These are phyloP conservation scores for Cephus runcator DNA, from an alignment of 2,888 invertebrate genomes.

Conservation along the genomic window DNA sequence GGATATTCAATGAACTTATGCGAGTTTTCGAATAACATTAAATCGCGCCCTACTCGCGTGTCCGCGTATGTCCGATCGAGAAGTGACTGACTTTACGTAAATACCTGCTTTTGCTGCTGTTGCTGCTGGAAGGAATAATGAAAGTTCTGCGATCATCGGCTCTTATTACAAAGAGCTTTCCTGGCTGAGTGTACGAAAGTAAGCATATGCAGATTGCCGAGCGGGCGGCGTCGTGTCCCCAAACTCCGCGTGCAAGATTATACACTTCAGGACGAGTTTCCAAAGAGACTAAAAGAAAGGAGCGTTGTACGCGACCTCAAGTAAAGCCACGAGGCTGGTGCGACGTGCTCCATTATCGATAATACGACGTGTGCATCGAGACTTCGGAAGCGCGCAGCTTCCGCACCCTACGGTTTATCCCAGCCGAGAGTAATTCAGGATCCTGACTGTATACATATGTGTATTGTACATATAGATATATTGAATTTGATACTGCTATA, in stretches of 20 bases:
- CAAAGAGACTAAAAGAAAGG: slow-evolving; percentile 18
- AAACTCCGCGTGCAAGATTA: slow-evolving; percentile 55
- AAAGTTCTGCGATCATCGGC: background rate
- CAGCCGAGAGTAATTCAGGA: too few species aligned
- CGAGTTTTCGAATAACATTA: too few species aligned
- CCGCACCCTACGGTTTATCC: background rate
- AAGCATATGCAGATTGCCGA: slow-evolving; percentile 58
- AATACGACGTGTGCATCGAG: slow-evolving; percentile 51
- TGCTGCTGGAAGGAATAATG: too few species aligned
- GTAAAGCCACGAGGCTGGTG: slow-evolving; percentile 24
- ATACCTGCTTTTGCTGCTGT: too few species aligned
- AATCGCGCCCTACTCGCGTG: too few species aligned
- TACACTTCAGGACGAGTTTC: slow-evolving; percentile 52
- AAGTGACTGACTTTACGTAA: too few species aligned
- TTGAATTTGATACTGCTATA: too few species aligned
- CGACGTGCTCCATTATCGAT: slow-evolving; percentile 41
- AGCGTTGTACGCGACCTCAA: slow-evolving; percentile 11
- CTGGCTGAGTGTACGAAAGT: slow-evolving; percentile 24
- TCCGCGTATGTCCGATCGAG: too few species aligned
- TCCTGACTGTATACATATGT: too few species aligned
- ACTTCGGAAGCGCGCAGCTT: slow-evolving; percentile 10
- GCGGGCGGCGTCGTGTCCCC: slow-evolving; percentile 49
- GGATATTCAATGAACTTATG: too few species aligned
- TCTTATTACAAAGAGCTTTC: slow-evolving; percentile 9
- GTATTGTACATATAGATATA: too few species aligned